A percentile compares a stretch with the other conserved stretches of the same genome.
phyloP scores from a whole-genome alignment of 92 coral and sea anemone genomes.

The Porites cylindrica region DNA sequence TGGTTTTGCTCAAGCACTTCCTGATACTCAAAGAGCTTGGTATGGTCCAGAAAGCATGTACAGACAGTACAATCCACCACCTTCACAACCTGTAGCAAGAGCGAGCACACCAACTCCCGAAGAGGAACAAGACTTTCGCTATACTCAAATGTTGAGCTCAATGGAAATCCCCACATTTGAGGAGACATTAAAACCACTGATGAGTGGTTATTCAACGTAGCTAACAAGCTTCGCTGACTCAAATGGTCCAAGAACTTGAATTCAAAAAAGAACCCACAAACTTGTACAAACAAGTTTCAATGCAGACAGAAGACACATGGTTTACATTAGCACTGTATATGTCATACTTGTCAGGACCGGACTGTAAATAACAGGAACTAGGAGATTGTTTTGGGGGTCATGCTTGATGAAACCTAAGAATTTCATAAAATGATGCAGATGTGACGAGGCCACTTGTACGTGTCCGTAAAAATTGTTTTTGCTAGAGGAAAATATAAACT shows the following conservation, averaged over 20 bases:
- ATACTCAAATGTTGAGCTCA: conserved; percentile 73
- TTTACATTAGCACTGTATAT: too few species aligned
- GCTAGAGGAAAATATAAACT: not conserved
- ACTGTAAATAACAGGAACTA: too few species aligned
- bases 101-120: conserved; percentile 92
- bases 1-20: conserved; percentile 36
- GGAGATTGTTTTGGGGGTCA: too few species aligned
- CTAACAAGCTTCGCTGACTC: not conserved
- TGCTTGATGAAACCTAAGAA: too few species aligned
- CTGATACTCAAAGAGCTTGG: conserved; percentile 71
- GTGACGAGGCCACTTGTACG: too few species aligned
- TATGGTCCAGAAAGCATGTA: conserved; percentile 68
- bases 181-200: conserved; percentile 93
- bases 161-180: conserved; percentile 99
- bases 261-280: too few species aligned
- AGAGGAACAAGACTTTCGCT: conserved; percentile 59
- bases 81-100: conserved; percentile 79
- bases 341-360: too few species aligned
- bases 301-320: too few species aligned
- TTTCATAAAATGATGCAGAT: too few species aligned
- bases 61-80: conserved; percentile 50
- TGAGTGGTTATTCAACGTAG: conserved; percentile 43
- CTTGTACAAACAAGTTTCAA: too few species aligned
- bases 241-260: conserved; percentile 1
- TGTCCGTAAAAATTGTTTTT: not conserved